A percentile compares a stretch with the other conserved stretches of the same genome.
Evolutionary conservation across 2,888 invertebrate species (phyloP).

Genomic region (Macrosoma leucophasiata): DNA sequence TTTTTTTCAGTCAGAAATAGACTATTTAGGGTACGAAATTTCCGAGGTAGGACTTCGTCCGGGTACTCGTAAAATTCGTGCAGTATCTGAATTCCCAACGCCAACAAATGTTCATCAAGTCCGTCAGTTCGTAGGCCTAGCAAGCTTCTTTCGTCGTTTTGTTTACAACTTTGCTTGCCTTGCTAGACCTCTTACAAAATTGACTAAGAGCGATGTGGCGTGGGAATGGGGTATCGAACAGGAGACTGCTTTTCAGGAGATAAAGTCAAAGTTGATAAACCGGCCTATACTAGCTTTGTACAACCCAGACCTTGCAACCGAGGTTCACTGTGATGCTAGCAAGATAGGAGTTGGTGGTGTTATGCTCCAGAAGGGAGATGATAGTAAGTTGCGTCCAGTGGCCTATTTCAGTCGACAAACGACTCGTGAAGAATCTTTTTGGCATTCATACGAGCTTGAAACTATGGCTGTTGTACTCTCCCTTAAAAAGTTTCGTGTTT

Average conservation of each 20-base stretch:
- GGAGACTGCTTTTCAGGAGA: slow-evolving; percentile 5
- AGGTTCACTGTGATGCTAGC: slow-evolving; percentile 16
- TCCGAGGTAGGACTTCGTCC: slow-evolving; percentile 11
- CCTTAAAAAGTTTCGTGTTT: slow-evolving; percentile 9
- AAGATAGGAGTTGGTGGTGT: slow-evolving; percentile 13
- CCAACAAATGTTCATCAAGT: slow-evolving; percentile 5
- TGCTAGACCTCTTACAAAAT: slow-evolving; percentile 10
- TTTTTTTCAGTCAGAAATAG: not conserved
- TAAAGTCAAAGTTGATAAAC: slow-evolving; percentile 3
- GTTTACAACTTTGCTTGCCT: slow-evolving; percentile 1
- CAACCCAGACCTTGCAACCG: slow-evolving; percentile 10
- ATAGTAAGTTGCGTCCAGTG: slow-evolving; percentile 5
- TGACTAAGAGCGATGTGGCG: slow-evolving; percentile 4
- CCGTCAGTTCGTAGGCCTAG: slow-evolving; percentile 14
- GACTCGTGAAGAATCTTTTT: slow-evolving; percentile 31
- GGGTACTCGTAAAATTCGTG: slow-evolving; percentile 13
- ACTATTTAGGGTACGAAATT: slow-evolving; percentile 10
- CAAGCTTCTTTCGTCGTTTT: slow-evolving; percentile 24
- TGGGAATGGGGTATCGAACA: slow-evolving; percentile 12
- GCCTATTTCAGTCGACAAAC: slow-evolving; percentile 37
- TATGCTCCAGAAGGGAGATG: slow-evolving; percentile 9
- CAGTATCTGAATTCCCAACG: slow-evolving; percentile 24
- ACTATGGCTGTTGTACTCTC: slow-evolving; percentile 13
- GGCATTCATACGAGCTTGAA: slow-evolving; percentile 35
- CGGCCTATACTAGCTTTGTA: slow-evolving; percentile 15